A percentile compares a stretch with the other conserved stretches of the same genome.
Conservation (phyloP, 2,797 vertebrate genomes). For the Remorina albescens region DNA sequence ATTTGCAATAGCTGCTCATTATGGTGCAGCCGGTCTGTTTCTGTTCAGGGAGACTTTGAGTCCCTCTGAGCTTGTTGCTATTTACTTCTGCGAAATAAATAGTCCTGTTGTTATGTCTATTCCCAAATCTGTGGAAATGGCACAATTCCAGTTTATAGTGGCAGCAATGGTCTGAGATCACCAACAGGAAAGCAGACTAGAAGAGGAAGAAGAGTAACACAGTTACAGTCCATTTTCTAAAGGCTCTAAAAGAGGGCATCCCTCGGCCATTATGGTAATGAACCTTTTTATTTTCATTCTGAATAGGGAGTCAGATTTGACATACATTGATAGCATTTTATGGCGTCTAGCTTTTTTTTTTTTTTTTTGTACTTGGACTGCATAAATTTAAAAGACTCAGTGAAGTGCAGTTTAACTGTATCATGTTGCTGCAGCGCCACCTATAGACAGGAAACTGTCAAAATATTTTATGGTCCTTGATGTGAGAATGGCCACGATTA, state of each 20-base stretch:
- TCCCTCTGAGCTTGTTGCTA: neutral
- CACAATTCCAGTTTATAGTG: neutral
- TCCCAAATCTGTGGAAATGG: neutral
- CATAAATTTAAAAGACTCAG: neutral
- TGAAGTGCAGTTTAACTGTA: neutral
- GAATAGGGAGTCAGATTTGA: neutral
- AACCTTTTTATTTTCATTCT: neutral
- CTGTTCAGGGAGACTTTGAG: no score
- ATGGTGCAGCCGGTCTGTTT: no score
- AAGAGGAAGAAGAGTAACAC: neutral
- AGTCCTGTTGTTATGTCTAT: neutral
- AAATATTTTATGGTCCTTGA: neutral
- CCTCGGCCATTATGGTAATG: neutral
- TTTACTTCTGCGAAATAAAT: slow-evolving; percentile 1
- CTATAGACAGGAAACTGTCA: slow-evolving; percentile 18
- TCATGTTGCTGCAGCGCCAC: slow-evolving; percentile 30
- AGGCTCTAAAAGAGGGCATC: neutral
- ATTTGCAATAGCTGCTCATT: no score
- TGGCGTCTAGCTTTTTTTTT: neutral
- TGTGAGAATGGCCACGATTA: neutral
- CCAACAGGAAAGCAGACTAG: neutral
- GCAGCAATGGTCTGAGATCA: neutral
- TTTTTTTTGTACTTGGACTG: neutral
- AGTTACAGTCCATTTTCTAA: neutral
- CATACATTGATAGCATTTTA: neutral